Base-by-base conservation (phyloP, 2,888 invertebrate species). In the Papilio gigon region DNA sequence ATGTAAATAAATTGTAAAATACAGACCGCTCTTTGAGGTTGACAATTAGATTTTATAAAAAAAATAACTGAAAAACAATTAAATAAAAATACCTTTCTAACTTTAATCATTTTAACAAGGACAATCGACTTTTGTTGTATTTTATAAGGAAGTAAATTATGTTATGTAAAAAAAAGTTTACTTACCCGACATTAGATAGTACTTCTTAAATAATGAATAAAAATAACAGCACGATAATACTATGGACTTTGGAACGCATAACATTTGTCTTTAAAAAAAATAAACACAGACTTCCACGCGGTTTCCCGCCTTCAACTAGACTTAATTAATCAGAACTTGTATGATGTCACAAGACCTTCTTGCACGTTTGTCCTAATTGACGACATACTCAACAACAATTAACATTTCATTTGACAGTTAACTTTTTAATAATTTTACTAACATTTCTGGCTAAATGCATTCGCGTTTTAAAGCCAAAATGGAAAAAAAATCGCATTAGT, bases 1-100 rank as follows among this genome's bases (percentile, higher is more conserved):
- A 66, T 73, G 71, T 72, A 72, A 65, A 72, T 72, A 71, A 37
- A 40, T 66, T 35, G 35, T 58, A 35, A 35, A 59, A 12, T 59
- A 37, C 14, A 37, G 2, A n/a, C 17, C 35, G 14, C 20, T 30
- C 30, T 50, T 27, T 30, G 27, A 53, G 14, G 27, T 53, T 27
- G n/a, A 30, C 11, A 14, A 17, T 56, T 56, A 56, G n/a, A 30
- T 27, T 37, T 37, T 37, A 37, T 12, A 11, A 3, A 37, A 37
- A 37, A 37, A 37, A 11, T 1, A 37, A 9, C 6, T n/a, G n/a
- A n/a, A n/a, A n/a, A n/a, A 44, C n/a, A 11, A 20, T 20, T n/a
- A n/a, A 50, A 50, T 27, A 2, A 53, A 53, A 27, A 27, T 14
- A 44, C 9, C 12, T 22, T n/a, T 42, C 17, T 42, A 17, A 42